Evolutionary conservation across 2,888 invertebrate genomes (phyloP).

Genomic region (Mythimna ferrago): DNA sequence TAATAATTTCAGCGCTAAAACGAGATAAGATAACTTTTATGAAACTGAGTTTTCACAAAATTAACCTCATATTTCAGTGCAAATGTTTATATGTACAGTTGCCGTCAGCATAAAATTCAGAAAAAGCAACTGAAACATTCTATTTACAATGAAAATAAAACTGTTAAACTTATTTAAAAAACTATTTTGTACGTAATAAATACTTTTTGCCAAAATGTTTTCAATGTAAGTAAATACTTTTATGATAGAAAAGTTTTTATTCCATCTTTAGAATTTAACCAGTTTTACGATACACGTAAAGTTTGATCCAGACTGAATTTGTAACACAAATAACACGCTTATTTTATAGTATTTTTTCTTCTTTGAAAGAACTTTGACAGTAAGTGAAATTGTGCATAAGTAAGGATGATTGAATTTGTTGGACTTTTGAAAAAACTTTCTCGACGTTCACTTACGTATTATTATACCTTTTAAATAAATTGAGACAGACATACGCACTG

Average conservation of each 20-base stretch:
- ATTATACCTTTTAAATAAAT: conserved; percentile 1
- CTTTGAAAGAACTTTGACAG: conserved; percentile 36
- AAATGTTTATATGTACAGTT: conserved; percentile 15
- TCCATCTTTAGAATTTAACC: conserved; percentile 28
- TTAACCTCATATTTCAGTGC: conserved; percentile 39
- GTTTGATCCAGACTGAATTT: conserved; percentile 37
- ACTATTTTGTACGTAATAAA: conserved; percentile 35
- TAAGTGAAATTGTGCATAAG: conserved; percentile 45
- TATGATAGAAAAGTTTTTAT: conserved; percentile 36
- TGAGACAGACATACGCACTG: neutral
- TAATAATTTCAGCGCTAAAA: conserved; percentile 31
- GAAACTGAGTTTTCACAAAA: conserved; percentile 41
- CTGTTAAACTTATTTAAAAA: conserved; percentile 29
- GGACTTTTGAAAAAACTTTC: conserved; percentile 25
- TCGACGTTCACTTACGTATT: neutral
- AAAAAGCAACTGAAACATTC: conserved; percentile 34
- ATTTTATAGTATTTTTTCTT: conserved; percentile 44
- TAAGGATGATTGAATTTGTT: conserved; percentile 22
- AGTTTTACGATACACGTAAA: conserved; percentile 40
- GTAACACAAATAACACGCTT: conserved; percentile 29
- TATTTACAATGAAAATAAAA: conserved; percentile 32
- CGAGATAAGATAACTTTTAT: conserved; percentile 39
- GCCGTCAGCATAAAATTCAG: conserved; percentile 21
- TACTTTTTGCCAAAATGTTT: conserved; percentile 22
- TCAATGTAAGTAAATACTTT: conserved; percentile 25